Conservation (phyloP, 1,140 invertebrate genomes). For the Drosophila takahashii region DNA sequence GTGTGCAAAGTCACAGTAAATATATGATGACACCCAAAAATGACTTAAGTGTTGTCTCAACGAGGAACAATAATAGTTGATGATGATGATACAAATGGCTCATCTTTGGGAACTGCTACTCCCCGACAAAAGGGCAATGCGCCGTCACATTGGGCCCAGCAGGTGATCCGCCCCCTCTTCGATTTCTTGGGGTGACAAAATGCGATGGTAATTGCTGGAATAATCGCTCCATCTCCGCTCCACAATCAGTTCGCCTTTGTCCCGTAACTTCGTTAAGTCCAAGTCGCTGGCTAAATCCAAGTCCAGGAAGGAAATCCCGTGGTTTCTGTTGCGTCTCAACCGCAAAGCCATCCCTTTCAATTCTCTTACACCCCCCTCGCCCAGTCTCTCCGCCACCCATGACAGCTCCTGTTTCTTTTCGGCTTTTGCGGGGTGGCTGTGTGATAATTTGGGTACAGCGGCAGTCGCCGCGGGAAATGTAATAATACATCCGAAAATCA, state of each 20-base stretch:
- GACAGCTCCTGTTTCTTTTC: slow-evolving; percentile 8
- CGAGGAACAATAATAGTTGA: slow-evolving; percentile 15
- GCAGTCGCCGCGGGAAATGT: slow-evolving; percentile 71
- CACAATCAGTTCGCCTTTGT: slow-evolving; percentile 68
- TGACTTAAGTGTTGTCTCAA: slow-evolving; percentile 28
- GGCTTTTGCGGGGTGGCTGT: slow-evolving; percentile 58
- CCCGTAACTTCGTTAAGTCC: slow-evolving; percentile 59
- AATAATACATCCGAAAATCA: slow-evolving; percentile 82
- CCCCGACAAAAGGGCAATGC: slow-evolving; percentile 52
- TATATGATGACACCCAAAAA: slow-evolving; percentile 21
- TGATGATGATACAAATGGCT: slow-evolving; percentile 1
- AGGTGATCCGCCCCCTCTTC: slow-evolving; percentile 45
- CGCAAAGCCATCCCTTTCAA: slow-evolving; percentile 30
- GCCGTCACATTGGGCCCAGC: slow-evolving; percentile 47
- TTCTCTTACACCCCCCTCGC: no score
- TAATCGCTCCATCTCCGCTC: slow-evolving; percentile 30
- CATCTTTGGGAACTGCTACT: background rate
- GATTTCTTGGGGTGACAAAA: slow-evolving; percentile 63
- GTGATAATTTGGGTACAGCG: slow-evolving; percentile 75
- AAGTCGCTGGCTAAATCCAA: slow-evolving; percentile 15
- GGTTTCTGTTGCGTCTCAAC: slow-evolving; percentile 35
- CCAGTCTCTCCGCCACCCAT: background rate
- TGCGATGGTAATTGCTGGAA: slow-evolving; percentile 71
- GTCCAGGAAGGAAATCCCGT: slow-evolving; percentile 26
- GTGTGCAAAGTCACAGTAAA: slow-evolving; percentile 25